These are phyloP conservation scores for Heterocephalus glaber DNA, from an alignment of 2,113 vertebrate species.

Conservation along the genomic window DNA sequence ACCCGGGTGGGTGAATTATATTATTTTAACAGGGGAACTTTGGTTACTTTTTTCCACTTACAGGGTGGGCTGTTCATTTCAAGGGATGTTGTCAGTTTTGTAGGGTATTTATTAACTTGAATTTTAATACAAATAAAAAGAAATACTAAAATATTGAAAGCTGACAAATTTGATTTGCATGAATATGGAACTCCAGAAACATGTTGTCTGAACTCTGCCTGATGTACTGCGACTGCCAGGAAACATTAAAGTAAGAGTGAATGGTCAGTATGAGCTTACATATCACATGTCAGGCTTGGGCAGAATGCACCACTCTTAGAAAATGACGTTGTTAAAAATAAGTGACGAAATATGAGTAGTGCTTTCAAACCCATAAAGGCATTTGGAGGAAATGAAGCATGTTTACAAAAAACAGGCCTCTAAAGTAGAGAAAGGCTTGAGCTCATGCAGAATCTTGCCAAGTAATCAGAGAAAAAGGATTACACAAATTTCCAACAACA, in stretches of 20 bases:
- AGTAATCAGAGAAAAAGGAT: conserved; percentile 83
- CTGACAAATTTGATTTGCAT: conserved; percentile 84
- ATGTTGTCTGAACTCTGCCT: conserved; percentile 83
- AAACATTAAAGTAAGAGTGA: conserved; percentile 80
- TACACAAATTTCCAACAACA: conserved; percentile 76
- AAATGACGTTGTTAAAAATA: conserved; percentile 85
- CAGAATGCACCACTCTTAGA: conserved; percentile 74
- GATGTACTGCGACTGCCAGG: conserved; percentile 80
- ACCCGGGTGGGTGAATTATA: too few relatives aligned
- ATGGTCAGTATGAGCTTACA: conserved; percentile 82
- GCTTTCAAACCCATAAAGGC: conserved; percentile 80
- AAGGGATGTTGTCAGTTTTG: conserved; percentile 80
- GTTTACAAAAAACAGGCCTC: conserved; percentile 76
- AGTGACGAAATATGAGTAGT: conserved; percentile 82
- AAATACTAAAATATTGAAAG: conserved; percentile 80
- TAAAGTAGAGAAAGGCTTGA: conserved; percentile 70
- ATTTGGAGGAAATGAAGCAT: conserved; percentile 76
- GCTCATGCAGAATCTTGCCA: conserved; percentile 64
- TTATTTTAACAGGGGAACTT: conserved; percentile 71
- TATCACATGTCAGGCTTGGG: conserved; percentile 80
- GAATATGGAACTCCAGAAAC: conserved; percentile 83
- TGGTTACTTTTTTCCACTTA: conserved; percentile 67
- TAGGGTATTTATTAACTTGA: conserved; percentile 82
- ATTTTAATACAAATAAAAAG: conserved; percentile 83
- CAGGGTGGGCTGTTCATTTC: conserved; percentile 77